Evolutionary conservation across 2,888 invertebrate genomes (phyloP).

Genomic region (Thalpophila matura): DNA sequence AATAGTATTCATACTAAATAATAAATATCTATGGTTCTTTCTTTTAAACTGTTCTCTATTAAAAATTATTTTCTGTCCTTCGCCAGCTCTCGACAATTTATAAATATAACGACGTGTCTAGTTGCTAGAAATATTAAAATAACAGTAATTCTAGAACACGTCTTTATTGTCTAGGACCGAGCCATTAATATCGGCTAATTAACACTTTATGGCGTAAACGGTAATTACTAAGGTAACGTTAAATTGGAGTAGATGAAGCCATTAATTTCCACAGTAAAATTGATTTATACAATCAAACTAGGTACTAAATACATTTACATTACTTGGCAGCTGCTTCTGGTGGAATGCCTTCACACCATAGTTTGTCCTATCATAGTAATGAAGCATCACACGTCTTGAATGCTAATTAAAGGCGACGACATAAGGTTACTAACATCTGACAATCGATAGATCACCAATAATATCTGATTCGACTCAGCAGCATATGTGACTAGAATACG

Average conservation of each 20-base stretch:
- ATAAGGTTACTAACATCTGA: not conserved
- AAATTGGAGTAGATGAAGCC: slow-evolving; percentile 13
- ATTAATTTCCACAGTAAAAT: slow-evolving; percentile 22
- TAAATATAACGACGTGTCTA: not conserved
- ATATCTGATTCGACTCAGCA: not conserved
- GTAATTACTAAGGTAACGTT: slow-evolving; percentile 15
- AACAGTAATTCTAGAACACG: not conserved
- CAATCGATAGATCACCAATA: not conserved
- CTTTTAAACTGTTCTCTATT: no score
- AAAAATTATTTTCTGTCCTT: no score
- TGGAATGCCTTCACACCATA: slow-evolving; percentile 7
- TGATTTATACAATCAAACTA: slow-evolving; percentile 14
- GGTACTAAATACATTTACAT: not conserved
- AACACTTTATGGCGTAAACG: slow-evolving; percentile 7
- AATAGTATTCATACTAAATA: no score
- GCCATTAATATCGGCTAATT: slow-evolving; percentile 14
- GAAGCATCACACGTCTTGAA: not conserved
- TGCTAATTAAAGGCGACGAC: not conserved
- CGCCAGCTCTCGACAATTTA: no score
- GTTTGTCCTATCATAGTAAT: not conserved
- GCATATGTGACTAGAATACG: no score
- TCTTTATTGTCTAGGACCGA: not conserved
- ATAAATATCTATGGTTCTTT: no score
- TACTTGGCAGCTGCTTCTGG: not conserved
- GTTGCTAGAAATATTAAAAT: not conserved